Evolutionary conservation across 2,888 invertebrate genomes (phyloP).

Genomic region (Coenonympha arcania): DNA sequence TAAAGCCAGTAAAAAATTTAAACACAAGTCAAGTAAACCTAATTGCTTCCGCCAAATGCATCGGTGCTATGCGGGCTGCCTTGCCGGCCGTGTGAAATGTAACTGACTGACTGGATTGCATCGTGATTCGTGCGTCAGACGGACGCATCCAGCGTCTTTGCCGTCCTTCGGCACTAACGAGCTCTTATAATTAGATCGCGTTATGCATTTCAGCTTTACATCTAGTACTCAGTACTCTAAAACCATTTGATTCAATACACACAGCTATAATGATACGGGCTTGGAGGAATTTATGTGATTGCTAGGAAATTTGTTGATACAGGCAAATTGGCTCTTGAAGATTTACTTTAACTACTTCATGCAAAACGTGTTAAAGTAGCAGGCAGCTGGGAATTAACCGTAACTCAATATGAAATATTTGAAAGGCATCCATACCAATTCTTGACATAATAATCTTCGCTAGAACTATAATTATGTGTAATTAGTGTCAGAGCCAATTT

Average conservation of each 20-base stretch:
- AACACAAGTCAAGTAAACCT: background rate
- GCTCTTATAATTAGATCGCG: constrained; percentile 48
- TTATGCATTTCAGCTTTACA: constrained; percentile 30
- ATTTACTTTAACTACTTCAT: background rate
- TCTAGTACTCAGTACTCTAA: background rate
- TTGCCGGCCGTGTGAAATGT: constrained; percentile 48
- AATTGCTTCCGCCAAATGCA: constrained; percentile 1
- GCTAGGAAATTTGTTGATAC: background rate
- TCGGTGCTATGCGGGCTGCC: constrained; percentile 15
- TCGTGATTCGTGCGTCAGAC: constrained; percentile 49
- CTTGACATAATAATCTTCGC: too few species aligned
- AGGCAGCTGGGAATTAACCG: too few species aligned
- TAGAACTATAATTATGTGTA: too few species aligned
- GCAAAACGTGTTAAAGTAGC: background rate
- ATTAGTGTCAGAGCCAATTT: too few species aligned
- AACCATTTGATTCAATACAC: constrained; percentile 12
- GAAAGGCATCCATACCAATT: too few species aligned
- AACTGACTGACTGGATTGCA: constrained; percentile 29
- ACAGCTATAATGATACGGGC: background rate
- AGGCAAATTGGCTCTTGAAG: background rate
- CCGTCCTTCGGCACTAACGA: constrained; percentile 44
- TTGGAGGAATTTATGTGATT: background rate
- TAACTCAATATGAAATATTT: too few species aligned
- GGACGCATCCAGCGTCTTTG: constrained; percentile 41
- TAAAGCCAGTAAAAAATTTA: background rate